Base-by-base conservation (phyloP, 2,888 invertebrate species). In the Chrysina gloriosa region DNA sequence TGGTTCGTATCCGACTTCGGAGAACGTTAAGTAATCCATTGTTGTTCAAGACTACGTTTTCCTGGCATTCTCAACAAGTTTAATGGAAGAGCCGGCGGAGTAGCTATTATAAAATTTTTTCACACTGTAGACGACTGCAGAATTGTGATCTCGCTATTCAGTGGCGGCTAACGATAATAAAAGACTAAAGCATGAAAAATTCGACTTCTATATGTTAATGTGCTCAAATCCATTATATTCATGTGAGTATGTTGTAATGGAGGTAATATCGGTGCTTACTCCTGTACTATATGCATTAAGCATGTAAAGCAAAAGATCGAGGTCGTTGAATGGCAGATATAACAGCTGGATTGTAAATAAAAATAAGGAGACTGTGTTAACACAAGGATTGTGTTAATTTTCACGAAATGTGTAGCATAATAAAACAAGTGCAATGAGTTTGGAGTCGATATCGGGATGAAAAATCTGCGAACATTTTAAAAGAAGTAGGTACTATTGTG, bases 21-120 rank as follows among this genome's bases (percentile, higher is more conserved):
- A 19, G 50, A 52, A 48, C 34, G 50, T 50, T 47, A 52, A 64
- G 64, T 14, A 48, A 64, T 52, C 64, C 47, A 64, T 64, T 64
- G 64, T 64, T 19, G 31, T 31, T 36, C 23, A 27, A 64, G 11
- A 21, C 21, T 34, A 45, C 48, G 25, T 50, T 42, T 61, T 61
- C 42, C 16, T 11, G 14, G 29, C 36, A 64, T 64, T 64, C 34
- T 34, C 23, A 25, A 23, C 34, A 14, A 31, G 23, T 21, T 47
- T 36, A 39, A 50, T 50, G 29, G 23, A 52, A 9, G 25, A 25
- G 25, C 25, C n/a, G 27, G 50, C 34, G 25, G 50, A 19, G 42
- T 61, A 25, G 58, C 58, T 9, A 52, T 64, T 64, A 42, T 42
- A 29, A 36, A 19, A 16, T 34, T 52, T 64, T 47, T 64, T 31